A percentile compares a stretch with the other conserved stretches of the same genome.
Evolutionary conservation across 2,888 invertebrate species (phyloP).

Genomic region (Crossocerus cetratus): DNA sequence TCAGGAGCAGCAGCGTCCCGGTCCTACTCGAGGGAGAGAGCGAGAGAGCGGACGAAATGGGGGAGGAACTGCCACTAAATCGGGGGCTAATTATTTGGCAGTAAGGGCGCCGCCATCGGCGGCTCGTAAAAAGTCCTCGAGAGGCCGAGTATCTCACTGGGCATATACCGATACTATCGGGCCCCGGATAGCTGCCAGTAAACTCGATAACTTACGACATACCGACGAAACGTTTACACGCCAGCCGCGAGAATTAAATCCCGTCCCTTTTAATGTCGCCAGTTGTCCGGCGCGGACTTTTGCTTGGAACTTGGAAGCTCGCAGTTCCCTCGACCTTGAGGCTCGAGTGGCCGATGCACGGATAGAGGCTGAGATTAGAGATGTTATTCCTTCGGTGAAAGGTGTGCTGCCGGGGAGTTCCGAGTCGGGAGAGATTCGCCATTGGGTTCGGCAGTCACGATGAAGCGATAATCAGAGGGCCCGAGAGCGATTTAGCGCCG

Average conservation of each 20-base stretch:
- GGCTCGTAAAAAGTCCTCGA: constrained; percentile 64
- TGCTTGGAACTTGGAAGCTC: no score
- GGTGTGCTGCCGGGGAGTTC: constrained; percentile 33
- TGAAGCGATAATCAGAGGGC: constrained; percentile 62
- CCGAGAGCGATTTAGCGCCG: constrained; percentile 67
- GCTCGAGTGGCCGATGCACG: no score
- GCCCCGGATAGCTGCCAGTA: constrained; percentile 61
- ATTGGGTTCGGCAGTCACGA: constrained; percentile 14
- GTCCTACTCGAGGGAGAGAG: no score
- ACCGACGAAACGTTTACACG: constrained; percentile 9
- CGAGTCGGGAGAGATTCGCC: constrained; percentile 22
- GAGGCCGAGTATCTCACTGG: constrained; percentile 64
- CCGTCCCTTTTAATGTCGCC: no score
- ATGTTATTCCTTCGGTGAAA: constrained; percentile 6
- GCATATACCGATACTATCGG: constrained; percentile 53
- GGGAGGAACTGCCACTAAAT: constrained; percentile 69
- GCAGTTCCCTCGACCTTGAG: no score
- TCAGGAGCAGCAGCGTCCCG: no score
- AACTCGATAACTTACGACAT: constrained; percentile 63
- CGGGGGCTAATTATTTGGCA: constrained; percentile 74
- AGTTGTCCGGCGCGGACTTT: no score
- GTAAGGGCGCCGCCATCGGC: constrained; percentile 65
- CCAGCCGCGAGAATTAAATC: constrained; percentile 2
- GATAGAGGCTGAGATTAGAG: no score
- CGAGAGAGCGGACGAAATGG: constrained; percentile 51